A percentile compares a stretch with the other conserved stretches of the same genome.
Conservation (phyloP, 2,797 vertebrate species). For the Hirundo rustica region DNA sequence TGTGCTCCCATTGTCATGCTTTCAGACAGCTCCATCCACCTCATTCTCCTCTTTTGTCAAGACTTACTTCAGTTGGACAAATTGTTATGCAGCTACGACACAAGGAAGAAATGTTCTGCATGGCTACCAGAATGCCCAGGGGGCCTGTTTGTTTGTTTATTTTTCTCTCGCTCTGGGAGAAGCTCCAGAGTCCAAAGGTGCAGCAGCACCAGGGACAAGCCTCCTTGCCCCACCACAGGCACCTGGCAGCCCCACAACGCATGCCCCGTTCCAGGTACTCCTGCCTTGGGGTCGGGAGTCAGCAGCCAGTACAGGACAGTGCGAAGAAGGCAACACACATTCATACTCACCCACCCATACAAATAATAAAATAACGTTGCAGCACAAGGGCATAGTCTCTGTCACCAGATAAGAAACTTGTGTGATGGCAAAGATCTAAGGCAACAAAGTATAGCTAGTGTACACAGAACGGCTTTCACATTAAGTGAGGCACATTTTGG, state of each 20-base stretch:
- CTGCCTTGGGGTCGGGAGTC: neutral
- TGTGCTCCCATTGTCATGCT: neutral
- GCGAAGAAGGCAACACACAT: neutral
- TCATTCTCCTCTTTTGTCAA: neutral
- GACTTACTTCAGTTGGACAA: neutral
- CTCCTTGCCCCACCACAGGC: neutral
- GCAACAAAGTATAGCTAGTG: slow-evolving; percentile 74
- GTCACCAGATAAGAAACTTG: slow-evolving; percentile 59
- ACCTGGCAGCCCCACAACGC: neutral
- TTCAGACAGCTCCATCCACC: neutral
- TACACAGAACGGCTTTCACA: slow-evolving; percentile 63
- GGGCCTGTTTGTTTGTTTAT: neutral
- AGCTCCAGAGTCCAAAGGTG: slow-evolving; percentile 50
- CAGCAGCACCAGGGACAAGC: neutral
- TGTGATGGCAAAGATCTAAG: slow-evolving; percentile 75
- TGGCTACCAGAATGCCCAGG: neutral
- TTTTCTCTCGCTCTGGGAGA: neutral
- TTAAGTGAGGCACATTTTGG: slow-evolving; percentile 72
- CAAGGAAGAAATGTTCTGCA: neutral
- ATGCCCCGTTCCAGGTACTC: neutral
- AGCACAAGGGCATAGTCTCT: slow-evolving; percentile 65
- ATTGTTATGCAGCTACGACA: neutral
- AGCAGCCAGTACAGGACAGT: neutral
- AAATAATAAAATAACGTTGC: slow-evolving; percentile 63
- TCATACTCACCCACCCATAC: slow-evolving; percentile 24